Evolutionary conservation across 2,113 vertebrate genomes (phyloP), one percentile per base, ranked within the genome.

Genomic region (Chaetops frenatus): DNA sequence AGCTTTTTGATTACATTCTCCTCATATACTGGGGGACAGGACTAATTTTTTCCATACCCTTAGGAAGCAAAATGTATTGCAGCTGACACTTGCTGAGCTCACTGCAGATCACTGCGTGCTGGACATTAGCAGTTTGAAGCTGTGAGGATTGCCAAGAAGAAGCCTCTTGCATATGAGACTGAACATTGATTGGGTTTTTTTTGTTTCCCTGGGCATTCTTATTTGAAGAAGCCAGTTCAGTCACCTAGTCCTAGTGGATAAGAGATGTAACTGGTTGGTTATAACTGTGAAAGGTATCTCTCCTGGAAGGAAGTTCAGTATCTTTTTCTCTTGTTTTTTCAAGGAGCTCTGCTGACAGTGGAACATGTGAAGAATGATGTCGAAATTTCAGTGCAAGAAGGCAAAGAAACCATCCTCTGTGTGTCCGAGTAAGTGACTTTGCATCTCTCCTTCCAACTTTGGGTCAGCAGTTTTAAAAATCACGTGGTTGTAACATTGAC

Each of bases 371-470:
- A 99, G 95, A 96, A 96, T 87, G 97, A 96, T n/a, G 96, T 99
- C 91, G 96, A 97, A 85, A 96, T 99, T 88, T 98, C 98, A 23
- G 98, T 99, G 95, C 98, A 99, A 94, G 98, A 99, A 97, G 99
- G 99, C 93, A 99, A 98, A 95, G 99, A 99, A 98, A 99, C 98
- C 78, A 95, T 95, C 82, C 99, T 99, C 85, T 97, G 80, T 24
- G 98, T 99, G 91, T 99, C 99, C 6, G 99, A 99, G 99, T 99
- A 96, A 98, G 99, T 98, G 78, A 94, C 93, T 96, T 96, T 94
- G 76, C 88, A 70, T 94, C 57, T 96, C 72, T 97, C 42, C 87
- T 81, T 87, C 92, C 42, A 44, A 45, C 92, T 88, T 67, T 94
- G 45, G 82, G 95, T 94, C 93, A 95, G 81, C 94, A 66, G 77